These are phyloP conservation scores for Glareola pratincola DNA, from an alignment of 2,113 vertebrate genomes.

Conservation along the genomic window DNA sequence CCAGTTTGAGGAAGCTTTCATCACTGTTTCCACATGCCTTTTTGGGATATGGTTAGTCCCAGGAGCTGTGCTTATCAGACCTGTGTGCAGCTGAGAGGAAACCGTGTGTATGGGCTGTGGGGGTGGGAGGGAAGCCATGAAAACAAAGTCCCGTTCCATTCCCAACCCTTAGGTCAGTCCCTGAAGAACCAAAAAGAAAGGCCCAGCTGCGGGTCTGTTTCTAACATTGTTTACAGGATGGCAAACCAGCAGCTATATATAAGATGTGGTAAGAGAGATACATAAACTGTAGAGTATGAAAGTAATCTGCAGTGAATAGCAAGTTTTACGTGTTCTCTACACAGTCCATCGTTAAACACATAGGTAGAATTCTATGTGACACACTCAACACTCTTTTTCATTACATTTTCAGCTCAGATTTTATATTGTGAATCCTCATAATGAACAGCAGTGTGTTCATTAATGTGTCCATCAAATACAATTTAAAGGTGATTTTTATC, in stretches of 20 bases:
- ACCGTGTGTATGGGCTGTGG: not conserved
- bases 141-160: not conserved
- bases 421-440: not conserved
- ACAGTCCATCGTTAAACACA: not conserved
- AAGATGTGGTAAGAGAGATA: not conserved
- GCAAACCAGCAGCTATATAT: not conserved
- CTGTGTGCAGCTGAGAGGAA: not conserved
- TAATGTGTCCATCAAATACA: not conserved
- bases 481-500: not conserved
- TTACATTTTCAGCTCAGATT: not conserved
- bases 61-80: not conserved
- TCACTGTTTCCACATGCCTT: not conserved
- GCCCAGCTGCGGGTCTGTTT: not conserved
- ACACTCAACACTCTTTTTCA: not conserved
- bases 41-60: not conserved
- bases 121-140: not conserved
- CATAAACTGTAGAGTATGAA: not conserved
- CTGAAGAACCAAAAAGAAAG: not conserved
- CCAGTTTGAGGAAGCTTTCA: not conserved
- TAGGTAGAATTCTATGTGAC: not conserved
- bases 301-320: not conserved
- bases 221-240: not conserved
- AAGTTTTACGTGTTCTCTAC: fast-evolving
- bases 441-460: not conserved
- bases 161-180: not conserved